Evolutionary conservation across 2,113 vertebrate species (phyloP).

Genomic region (Larimichthys crocea): DNA sequence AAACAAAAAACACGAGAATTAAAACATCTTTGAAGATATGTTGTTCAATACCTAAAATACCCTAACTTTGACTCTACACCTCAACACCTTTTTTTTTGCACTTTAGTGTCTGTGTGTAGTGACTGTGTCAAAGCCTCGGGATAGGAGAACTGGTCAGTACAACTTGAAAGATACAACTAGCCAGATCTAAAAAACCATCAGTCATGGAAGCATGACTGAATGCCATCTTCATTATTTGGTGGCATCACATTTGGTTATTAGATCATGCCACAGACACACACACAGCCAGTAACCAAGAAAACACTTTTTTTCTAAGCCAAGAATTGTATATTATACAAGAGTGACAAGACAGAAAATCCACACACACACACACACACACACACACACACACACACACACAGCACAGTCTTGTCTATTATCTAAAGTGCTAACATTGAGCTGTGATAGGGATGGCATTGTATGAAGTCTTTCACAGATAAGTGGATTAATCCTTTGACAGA

Average conservation of each 20-base stretch:
- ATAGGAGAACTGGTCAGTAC: background rate
- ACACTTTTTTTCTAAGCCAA: background rate
- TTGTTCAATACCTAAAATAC: no score
- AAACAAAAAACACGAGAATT: constrained; percentile 7
- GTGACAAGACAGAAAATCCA: background rate
- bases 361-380: background rate
- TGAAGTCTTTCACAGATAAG: constrained; percentile 57
- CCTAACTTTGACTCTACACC: background rate
- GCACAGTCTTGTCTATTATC: constrained; percentile 17
- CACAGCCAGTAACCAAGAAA: no score
- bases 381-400: constrained; percentile 15
- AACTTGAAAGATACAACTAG: background rate
- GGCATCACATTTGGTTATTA: background rate
- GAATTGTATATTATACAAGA: background rate
- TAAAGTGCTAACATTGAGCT: constrained; percentile 23
- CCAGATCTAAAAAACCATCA: background rate
- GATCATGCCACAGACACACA: background rate
- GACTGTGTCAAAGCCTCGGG: background rate
- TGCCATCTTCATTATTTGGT: no score
- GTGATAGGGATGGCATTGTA: constrained; percentile 25
- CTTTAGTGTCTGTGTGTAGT: no score
- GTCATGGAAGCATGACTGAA: no score
- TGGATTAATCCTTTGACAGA: constrained; percentile 53
- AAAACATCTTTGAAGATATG: background rate
- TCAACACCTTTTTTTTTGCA: background rate